A percentile compares a stretch with the other conserved stretches of the same genome.
Evolutionary conservation across 2,113 vertebrate species (phyloP).

Genomic region (Brachionichthys hirsutus): DNA sequence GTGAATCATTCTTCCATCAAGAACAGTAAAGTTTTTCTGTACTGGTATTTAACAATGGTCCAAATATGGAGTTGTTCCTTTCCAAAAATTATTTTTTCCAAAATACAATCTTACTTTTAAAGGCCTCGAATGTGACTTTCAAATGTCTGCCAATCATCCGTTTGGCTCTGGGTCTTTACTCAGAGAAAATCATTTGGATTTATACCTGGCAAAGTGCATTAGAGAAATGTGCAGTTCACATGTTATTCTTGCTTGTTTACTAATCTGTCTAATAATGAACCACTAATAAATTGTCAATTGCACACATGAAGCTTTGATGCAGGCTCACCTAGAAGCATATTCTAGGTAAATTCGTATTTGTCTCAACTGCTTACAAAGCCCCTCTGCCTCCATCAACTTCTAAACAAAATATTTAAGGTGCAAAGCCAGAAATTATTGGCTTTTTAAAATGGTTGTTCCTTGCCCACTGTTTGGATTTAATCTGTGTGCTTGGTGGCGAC

Average conservation of each 20-base stretch:
- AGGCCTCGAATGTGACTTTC: conserved; percentile 27
- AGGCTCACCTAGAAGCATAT: conserved; percentile 1
- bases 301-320: conserved; percentile 2
- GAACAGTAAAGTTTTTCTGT: too few relatives aligned
- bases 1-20: background rate
- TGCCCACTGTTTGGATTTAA: conserved; percentile 2
- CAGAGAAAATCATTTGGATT: conserved; percentile 23
- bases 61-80: background rate
- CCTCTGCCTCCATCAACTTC: background rate
- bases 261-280: background rate
- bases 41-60: background rate
- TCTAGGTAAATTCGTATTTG: conserved; percentile 24
- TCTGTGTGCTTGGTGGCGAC: background rate
- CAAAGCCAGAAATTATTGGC: background rate
- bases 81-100: too few relatives aligned
- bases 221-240: background rate
- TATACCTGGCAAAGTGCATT: conserved; percentile 11
- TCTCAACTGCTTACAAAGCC: background rate
- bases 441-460: background rate
- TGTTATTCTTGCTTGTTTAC: conserved; percentile 3
- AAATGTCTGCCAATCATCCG: conserved; percentile 46
- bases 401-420: background rate
- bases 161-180: conserved; percentile 25
- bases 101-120: too few relatives aligned
- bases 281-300: background rate